Percentiles rank a stretch among this genome's conserved stretches.
Conservation (phyloP, 2,797 vertebrate genomes). For the Sebastes taczanowskii region DNA sequence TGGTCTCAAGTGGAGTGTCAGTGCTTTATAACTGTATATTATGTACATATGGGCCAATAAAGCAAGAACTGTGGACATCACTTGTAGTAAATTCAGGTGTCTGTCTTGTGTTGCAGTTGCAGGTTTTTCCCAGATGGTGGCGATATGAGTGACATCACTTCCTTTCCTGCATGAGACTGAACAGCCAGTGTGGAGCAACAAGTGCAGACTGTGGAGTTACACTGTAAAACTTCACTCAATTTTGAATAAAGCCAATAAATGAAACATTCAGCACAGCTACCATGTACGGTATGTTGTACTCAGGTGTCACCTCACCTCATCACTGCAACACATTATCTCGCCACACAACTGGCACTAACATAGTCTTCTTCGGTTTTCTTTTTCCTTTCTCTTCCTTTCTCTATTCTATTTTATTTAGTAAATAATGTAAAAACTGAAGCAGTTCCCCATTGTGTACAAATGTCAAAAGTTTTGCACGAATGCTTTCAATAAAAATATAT, state of each 20-base stretch:
- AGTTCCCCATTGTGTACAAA: too few species aligned
- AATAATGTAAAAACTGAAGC: too few species aligned
- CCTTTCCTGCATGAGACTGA: neutral
- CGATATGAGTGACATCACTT: neutral
- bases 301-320: neutral
- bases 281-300: neutral
- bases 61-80: neutral
- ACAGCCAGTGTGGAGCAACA: neutral
- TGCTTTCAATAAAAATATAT: too few species aligned
- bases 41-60: neutral
- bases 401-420: too few species aligned
- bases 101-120: constrained; percentile 26
- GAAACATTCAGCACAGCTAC: neutral
- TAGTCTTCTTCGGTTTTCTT: too few species aligned
- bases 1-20: neutral
- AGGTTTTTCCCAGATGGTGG: constrained; percentile 25
- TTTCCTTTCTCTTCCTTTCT: neutral
- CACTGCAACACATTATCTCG: neutral
- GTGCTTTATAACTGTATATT: neutral
- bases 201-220: neutral
- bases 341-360: neutral
- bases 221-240: neutral
- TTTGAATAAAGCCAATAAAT: neutral
- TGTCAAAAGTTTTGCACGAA: too few species aligned
- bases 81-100: neutral